A percentile compares a stretch with the other conserved stretches of the same genome.
These are phyloP conservation scores for Leptothorax acervorum DNA, from an alignment of 2,888 invertebrate species.

Conservation along the genomic window DNA sequence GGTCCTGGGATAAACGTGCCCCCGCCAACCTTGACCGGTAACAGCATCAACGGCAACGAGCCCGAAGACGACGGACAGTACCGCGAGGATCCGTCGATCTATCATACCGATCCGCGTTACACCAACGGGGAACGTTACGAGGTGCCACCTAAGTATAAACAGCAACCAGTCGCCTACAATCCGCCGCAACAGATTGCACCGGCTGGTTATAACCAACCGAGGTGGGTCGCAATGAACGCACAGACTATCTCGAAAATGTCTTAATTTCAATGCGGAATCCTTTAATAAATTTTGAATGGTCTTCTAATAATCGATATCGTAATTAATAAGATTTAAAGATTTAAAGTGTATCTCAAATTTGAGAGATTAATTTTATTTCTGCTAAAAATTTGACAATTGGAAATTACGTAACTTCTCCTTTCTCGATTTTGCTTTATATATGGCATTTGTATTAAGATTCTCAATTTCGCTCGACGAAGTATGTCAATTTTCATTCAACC, in stretches of 20 bases:
- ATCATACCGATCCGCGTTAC: constrained; percentile 91
- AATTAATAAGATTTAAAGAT: not conserved
- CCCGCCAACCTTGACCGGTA: constrained; percentile 89
- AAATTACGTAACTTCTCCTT: not conserved
- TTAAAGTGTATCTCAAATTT: not conserved
- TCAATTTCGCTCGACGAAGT: not conserved
- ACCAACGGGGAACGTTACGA: constrained; percentile 85
- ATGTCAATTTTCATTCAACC: not conserved
- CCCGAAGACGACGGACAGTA: constrained; percentile 95
- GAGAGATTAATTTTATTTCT: not conserved
- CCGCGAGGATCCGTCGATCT: constrained; percentile 93
- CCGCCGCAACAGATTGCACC: constrained; percentile 47
- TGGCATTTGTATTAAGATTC: not conserved
- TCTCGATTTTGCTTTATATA: not conserved
- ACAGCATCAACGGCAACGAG: constrained; percentile 86
- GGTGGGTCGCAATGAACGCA: not conserved
- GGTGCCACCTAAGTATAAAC: constrained; percentile 78
- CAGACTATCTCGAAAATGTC: not conserved
- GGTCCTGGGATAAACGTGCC: constrained; percentile 93
- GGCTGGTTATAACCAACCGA: constrained; percentile 12
- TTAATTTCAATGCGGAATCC: too few relatives aligned
- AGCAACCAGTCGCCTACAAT: constrained; percentile 73
- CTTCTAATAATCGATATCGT: too few relatives aligned
- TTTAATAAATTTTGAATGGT: too few relatives aligned
- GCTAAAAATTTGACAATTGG: not conserved